Base-by-base conservation (phyloP, 2,797 vertebrate species). In the Anabas testudineus region DNA sequence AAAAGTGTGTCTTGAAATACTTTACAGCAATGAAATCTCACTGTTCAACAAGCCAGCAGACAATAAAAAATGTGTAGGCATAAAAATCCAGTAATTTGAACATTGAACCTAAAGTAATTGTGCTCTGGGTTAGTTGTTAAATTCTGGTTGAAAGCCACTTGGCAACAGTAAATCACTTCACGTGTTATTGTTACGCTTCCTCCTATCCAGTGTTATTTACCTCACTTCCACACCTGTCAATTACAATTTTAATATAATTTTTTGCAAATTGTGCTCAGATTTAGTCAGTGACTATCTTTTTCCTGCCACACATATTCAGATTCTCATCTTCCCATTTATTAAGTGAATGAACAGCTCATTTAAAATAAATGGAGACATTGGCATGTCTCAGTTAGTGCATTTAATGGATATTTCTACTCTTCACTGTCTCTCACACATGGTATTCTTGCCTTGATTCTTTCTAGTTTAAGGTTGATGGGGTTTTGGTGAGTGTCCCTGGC, bases 241-340 rank as follows among this genome's bases (percentile, higher is more conserved):
- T 85, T 76, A 79, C 56, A 81, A 82, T 83, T 65, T 82, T 19
- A 76, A 71, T 62, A 65, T 32, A n/a, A 63, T 83, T 74, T 66
- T 60, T 55, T 24, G 65, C 68, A 80, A 80, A 86, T 74, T 77
- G 59, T 60, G 57, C 48, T 66, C 55, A 36, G 41, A 81, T 82
- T 71, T 24, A 55, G 52, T 73, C 53, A 16, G 32, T 63, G 37
- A 43, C 56, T 39, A 61, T 86, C 71, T 78, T 76, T 77, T 78
- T 75, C 56, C 76, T 64, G 67, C 59, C 67, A 74, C 49, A 61
- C 42, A 59, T 55, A 61, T 72, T 77, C 57, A 72, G 16, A 62
- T 71, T 65, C 10, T 26, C 58, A 37, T 58, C 55, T 24, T 70
- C 57, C 59, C 21, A 66, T 81, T 82, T 62, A 62, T 75, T 49